A percentile compares a stretch with the other conserved stretches of the same genome.
phyloP scores from a whole-genome alignment of 2,888 invertebrate species.

The Melitaea athalia region DNA sequence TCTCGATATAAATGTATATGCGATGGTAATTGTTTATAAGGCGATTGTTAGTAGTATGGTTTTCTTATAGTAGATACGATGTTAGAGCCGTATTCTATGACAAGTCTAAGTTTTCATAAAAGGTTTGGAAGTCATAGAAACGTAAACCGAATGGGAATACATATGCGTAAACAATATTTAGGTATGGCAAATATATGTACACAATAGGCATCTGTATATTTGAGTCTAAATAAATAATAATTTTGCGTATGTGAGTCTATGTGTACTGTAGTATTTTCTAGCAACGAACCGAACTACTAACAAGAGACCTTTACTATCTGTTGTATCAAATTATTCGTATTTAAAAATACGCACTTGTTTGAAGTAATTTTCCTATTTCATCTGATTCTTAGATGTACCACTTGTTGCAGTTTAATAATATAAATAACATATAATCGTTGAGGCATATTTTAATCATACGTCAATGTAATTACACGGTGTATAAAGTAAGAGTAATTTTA shows the following conservation, averaged over 20 bases:
- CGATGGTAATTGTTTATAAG: not conserved
- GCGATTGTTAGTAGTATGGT: constrained; percentile 6
- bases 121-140: no score
- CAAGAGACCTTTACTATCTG: not conserved
- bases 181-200: no score
- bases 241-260: not conserved
- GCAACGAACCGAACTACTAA: constrained; percentile 1
- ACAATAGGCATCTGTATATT: not conserved
- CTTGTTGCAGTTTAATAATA: constrained; percentile 5
- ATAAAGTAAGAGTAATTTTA: constrained; percentile 4
- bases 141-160: no score
- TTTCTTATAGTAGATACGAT: not conserved
- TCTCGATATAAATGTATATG: constrained; percentile 7
- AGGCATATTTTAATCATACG: constrained; percentile 1
- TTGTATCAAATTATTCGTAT: constrained; percentile 5
- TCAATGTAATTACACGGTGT: not conserved
- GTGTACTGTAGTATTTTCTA: not conserved
- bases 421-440: constrained; percentile 5
- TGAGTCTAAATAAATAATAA: not conserved
- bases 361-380: constrained; percentile 6
- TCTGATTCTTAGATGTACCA: constrained; percentile 12
- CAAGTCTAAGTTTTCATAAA: no score
- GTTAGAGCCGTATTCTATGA: no score
- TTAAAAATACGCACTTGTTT: constrained; percentile 5
- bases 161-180: no score